phyloP scores from a whole-genome alignment of 2,113 vertebrate species.

The Campylorhamphus procurvoides region DNA sequence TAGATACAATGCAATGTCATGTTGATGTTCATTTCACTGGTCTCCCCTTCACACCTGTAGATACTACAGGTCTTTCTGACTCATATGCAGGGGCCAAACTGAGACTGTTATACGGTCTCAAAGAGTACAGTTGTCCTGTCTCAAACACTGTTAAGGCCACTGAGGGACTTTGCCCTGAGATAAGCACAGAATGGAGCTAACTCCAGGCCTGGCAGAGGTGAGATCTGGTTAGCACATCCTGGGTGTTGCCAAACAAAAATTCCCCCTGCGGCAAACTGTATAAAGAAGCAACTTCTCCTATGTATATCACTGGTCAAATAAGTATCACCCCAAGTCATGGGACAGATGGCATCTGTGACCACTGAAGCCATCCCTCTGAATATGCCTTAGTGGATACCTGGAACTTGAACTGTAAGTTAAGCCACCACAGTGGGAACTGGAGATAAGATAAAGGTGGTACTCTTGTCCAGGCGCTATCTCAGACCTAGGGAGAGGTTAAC shows the following conservation, averaged over 20 bases:
- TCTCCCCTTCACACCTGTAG: neutral
- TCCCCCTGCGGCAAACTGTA: neutral
- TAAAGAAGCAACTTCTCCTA: neutral
- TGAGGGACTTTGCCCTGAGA: neutral
- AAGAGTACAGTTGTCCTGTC: neutral
- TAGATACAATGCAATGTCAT: neutral
- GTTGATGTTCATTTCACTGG: neutral
- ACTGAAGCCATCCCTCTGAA: neutral
- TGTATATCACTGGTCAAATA: neutral
- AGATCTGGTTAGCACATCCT: neutral
- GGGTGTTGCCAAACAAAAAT: neutral
- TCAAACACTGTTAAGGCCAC: neutral
- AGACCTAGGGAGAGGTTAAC: neutral
- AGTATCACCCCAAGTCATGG: neutral
- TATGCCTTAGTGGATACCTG: neutral
- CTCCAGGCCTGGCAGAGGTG: neutral
- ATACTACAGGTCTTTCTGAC: neutral
- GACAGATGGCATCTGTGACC: neutral
- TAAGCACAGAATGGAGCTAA: neutral
- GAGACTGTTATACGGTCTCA: neutral
- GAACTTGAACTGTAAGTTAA: neutral
- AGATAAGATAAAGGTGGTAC: neutral
- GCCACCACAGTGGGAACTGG: neutral
- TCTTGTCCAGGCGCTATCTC: neutral
- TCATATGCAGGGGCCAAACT: neutral